Base-by-base conservation (phyloP, 1,140 invertebrate genomes). In the Pogonus chalceus region DNA sequence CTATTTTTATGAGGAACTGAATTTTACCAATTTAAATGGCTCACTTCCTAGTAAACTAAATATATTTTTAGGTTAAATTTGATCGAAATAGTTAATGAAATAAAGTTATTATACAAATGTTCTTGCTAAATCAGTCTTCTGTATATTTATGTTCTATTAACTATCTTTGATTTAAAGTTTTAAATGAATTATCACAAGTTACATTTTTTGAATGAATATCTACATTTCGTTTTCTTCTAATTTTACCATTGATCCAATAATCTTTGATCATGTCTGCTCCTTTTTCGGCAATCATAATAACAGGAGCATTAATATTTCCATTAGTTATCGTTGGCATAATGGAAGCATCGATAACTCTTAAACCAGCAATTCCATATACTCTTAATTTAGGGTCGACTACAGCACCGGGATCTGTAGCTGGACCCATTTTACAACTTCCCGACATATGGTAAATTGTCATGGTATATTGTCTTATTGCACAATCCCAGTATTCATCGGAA, bases 251-350 rank as follows among this genome's bases (percentile, higher is more conserved):
- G 1, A 77, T 58, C 86, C 86, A 89, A 26, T 82, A 71, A 52
- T 79, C 72, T 64, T 90, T 90, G 4, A 96, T 85, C 65, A 94
- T 65, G 71, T 95, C 91, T 0, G 91, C 79, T 0, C 85, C 91
- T 66, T 92, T 94, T 64, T 96, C 92, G 0, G 75, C 92, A n/a
- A 96, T 90, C 91, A 95, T 95, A 9, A 95, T 87, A 0, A 84
- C 82, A 0, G 88, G 87, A 0, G 88, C 87, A 58, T 91, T 90
- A 16, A 90, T 90, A 61, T 92, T 91, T 0, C 88, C 90, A 63
- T 82, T 88, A 0, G 87, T 85, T 1, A 92, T 84, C 0, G 80
- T 76, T 0, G 88, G 87, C 84, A 90, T 89, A 35, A 90, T 85
- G 16, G 84, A 87, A 0, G 86, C 86, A 60, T 90, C 88, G 50